These are phyloP conservation scores for Moxostoma hubbsi DNA, from an alignment of 2,797 vertebrate genomes.

Conservation along the genomic window DNA sequence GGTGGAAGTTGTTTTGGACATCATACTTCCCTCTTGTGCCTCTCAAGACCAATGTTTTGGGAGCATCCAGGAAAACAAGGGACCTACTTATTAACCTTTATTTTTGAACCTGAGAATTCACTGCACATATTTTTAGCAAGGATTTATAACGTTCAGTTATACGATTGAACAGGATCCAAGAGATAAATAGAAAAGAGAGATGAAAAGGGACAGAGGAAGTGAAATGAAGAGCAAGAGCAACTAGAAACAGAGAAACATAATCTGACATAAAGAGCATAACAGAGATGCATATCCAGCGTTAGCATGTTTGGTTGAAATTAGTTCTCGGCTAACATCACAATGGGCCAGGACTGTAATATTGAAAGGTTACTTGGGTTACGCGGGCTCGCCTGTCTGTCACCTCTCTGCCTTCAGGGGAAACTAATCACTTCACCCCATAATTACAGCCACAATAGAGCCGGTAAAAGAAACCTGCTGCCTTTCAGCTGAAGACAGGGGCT, in stretches of 20 bases:
- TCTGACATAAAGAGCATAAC: constrained; percentile 44
- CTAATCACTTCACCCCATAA: constrained; percentile 86
- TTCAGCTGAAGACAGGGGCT: constrained; percentile 78
- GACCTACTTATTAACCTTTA: constrained; percentile 73
- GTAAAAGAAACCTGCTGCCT: constrained; percentile 83
- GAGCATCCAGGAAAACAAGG: constrained; percentile 66
- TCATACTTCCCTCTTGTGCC: constrained; percentile 68
- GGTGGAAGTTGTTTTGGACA: constrained; percentile 73
- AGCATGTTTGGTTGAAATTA: constrained; percentile 73
- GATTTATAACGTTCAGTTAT: constrained; percentile 69
- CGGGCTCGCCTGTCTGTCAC: constrained; percentile 82
- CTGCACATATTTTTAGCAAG: constrained; percentile 71
- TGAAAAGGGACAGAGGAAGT: constrained; percentile 10
- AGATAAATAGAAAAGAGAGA: constrained; percentile 40
- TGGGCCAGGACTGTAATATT: constrained; percentile 78
- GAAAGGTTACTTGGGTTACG: constrained; percentile 86
- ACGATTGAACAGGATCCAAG: constrained; percentile 37
- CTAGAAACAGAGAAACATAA: not conserved
- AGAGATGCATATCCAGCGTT: constrained; percentile 54
- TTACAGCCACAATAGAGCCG: constrained; percentile 81
- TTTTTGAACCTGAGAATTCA: constrained; percentile 63
- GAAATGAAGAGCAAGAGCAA: no score
- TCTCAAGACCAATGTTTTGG: constrained; percentile 65
- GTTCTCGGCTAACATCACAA: constrained; percentile 75
- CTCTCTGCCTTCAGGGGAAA: constrained; percentile 79